Evolutionary conservation across 2,888 invertebrate species (phyloP).

Genomic region (Sphaerophoria rueppellii): DNA sequence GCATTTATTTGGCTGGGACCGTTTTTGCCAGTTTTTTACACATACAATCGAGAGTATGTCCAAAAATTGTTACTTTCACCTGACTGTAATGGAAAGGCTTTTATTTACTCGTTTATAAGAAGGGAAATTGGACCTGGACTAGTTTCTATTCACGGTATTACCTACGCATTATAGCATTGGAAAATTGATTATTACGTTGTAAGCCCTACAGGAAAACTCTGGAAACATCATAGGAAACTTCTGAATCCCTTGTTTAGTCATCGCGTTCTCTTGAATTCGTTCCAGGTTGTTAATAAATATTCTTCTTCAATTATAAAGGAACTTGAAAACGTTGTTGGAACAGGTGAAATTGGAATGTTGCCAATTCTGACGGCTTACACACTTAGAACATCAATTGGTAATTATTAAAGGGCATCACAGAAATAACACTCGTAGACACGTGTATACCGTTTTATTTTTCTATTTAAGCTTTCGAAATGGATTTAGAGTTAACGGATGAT

Average conservation of each 20-base stretch:
- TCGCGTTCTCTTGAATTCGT: constrained; percentile 39
- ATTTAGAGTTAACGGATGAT: background rate
- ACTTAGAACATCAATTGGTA: constrained; percentile 16
- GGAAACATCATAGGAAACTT: constrained; percentile 51
- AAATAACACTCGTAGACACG: background rate
- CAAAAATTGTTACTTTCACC: constrained; percentile 7
- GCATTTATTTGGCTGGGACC: constrained; percentile 6
- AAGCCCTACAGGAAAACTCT: background rate
- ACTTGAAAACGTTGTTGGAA: constrained; percentile 25
- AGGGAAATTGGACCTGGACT: constrained; percentile 6
- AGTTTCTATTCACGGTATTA: background rate
- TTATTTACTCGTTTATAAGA: background rate
- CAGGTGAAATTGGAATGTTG: constrained; percentile 9
- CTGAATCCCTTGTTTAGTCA: constrained; percentile 61
- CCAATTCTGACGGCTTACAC: background rate
- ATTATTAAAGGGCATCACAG: background rate
- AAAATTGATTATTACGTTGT: background rate
- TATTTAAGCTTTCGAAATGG: background rate
- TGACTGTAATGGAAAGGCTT: background rate
- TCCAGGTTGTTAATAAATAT: constrained; percentile 48
- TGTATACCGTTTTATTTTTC: too few relatives aligned
- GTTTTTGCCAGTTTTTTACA: background rate
- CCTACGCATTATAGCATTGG: too few relatives aligned
- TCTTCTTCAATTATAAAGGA: constrained; percentile 21
- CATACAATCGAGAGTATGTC: background rate